Conservation (phyloP, 2,797 vertebrate species). For the Tiaroga cobitis region DNA sequence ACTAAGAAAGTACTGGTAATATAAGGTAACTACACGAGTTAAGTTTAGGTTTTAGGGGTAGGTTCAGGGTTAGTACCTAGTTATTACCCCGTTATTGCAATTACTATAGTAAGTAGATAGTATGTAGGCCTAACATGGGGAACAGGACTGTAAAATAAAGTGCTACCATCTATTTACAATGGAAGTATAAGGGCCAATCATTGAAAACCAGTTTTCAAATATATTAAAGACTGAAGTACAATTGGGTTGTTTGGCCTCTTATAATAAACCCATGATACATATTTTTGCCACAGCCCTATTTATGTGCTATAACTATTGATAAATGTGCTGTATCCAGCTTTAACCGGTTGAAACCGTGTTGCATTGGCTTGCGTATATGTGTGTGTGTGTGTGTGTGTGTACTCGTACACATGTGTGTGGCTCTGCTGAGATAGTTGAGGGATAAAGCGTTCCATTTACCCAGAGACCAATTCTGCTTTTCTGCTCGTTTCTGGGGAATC, state of each 20-base stretch:
- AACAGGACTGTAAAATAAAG: no score
- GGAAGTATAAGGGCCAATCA: background rate
- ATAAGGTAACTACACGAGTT: no score
- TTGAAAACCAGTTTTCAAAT: background rate
- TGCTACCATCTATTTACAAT: background rate
- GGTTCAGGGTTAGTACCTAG: no score
- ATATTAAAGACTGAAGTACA: background rate
- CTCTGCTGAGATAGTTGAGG: slow-evolving; percentile 39
- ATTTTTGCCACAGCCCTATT: background rate
- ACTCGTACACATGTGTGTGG: slow-evolving; percentile 8
- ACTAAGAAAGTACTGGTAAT: no score
- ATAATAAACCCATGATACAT: background rate
- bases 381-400: background rate
- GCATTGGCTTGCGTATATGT: background rate
- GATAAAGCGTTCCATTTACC: slow-evolving; percentile 55
- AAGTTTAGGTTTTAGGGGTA: no score
- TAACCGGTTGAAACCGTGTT: slow-evolving; percentile 38
- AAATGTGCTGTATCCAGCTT: background rate
- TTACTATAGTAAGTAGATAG: no score
- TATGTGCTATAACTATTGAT: background rate
- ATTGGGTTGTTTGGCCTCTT: background rate
- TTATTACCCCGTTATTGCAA: no score
- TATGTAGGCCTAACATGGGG: no score
- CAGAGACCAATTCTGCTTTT: slow-evolving; percentile 46
- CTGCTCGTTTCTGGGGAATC: slow-evolving; percentile 54